Evolutionary conservation across 2,888 invertebrate species (phyloP), one percentile per base, ranked within the genome.

Genomic region (Melangyna quadrimaculata): DNA sequence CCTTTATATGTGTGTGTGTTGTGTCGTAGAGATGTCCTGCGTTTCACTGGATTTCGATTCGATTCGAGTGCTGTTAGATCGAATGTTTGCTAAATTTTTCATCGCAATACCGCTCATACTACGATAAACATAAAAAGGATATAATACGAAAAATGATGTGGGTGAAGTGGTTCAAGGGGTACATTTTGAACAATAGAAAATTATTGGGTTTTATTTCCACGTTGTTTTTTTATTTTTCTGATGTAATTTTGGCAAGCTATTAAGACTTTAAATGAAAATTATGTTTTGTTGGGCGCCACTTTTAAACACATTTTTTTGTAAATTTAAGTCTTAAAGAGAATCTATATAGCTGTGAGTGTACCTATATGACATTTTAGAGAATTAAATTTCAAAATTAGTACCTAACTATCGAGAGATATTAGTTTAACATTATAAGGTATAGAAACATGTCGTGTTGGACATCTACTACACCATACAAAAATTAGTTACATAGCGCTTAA

Each of bases 11-110:
- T 59, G 10, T 43, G 43, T 59, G 63, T 67, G 35, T 63, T 83
- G 69, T 65, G 69, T 65, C 59, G 72, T 75, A 51, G 51, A n/a
- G 40, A 83, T 84, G 83, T 79, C 83, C 83, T 83, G 70, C 70
- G 51, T 65, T 72, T 53, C 35, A 27, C 19, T 74, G 63, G 32
- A 57, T 51, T 71, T 65, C 29, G n/a, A 29, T 45, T 43, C 45
- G 14, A 65, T 37, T 37, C 22, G 59, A 35, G 37, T 48, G 35
- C 61, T 80, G 75, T 75, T 75, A 55, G 53, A 79, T 80, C 74
- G 75, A 77, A 80, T 57, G 55, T 61, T 69, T 53, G 77, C 17
- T 69, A 51, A 80, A 55, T 48, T 69, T 63, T 69, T 48, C 72
- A 77, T 72, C 55, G n/a, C 29, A n/a, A 48, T 55, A 61, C 19